Evolutionary conservation across 2,797 vertebrate genomes (phyloP).

Genomic region (Hippopotamyrus pictus): DNA sequence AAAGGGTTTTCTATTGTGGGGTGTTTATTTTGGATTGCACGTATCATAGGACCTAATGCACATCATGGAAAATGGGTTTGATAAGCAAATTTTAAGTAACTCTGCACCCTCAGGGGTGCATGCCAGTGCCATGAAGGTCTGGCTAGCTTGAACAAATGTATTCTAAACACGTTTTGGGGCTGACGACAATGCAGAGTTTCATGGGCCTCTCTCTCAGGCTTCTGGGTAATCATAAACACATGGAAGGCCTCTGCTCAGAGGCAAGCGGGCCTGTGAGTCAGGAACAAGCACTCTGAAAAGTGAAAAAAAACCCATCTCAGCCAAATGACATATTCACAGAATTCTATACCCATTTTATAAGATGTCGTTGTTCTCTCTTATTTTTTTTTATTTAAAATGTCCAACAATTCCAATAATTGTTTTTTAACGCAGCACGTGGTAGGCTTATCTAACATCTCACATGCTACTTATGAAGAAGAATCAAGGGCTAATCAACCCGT

Average conservation of each 20-base stretch:
- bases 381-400: background rate
- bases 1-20: background rate
- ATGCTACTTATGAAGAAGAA: background rate
- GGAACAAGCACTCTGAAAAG: background rate
- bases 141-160: background rate
- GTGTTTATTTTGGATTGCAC: background rate
- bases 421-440: background rate
- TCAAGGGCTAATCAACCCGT: background rate
- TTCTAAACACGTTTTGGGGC: background rate
- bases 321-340: background rate
- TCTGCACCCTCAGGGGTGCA: background rate
- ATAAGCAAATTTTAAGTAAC: background rate
- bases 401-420: background rate
- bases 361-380: background rate
- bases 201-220: background rate
- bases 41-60: background rate
- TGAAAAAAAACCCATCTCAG: background rate
- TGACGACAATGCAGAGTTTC: background rate
- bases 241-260: background rate
- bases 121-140: background rate
- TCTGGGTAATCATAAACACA: slow-evolving; percentile 14
- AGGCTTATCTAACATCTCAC: background rate
- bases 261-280: background rate
- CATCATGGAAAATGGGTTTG: background rate
- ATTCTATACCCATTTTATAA: background rate